These are phyloP conservation scores for Kryptolebias ocellatus DNA, from an alignment of 2,797 vertebrate species.

Conservation along the genomic window DNA sequence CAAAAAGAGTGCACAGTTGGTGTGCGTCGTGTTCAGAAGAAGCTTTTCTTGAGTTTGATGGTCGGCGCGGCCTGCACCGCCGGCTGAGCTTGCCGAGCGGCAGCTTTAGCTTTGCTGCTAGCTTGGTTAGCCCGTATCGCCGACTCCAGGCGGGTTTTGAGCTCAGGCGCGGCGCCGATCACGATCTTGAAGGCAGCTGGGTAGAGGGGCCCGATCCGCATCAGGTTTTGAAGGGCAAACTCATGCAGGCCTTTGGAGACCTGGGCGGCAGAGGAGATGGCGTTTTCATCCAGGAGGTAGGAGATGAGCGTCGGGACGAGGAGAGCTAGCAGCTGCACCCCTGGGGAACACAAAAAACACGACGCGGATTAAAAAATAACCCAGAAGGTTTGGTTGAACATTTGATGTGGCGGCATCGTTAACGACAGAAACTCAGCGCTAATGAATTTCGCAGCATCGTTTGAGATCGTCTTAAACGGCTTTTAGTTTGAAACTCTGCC, in stretches of 20 bases:
- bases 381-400: neutral
- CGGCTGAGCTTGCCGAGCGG: conserved; percentile 88
- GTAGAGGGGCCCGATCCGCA: conserved; percentile 96
- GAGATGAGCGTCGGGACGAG: conserved; percentile 95
- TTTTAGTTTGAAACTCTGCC: no score
- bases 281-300: conserved; percentile 93
- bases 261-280: conserved; percentile 86
- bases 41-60: conserved; percentile 98
- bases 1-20: conserved; percentile 24
- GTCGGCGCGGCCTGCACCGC: conserved; percentile 91
- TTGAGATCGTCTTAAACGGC: no score
- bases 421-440: no score
- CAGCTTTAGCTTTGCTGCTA: conserved; percentile 91
- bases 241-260: conserved; percentile 93
- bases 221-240: conserved; percentile 96
- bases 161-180: conserved; percentile 95
- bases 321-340: conserved; percentile 94
- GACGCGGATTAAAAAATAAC: neutral
- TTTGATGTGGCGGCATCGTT: no score
- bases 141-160: conserved; percentile 93
- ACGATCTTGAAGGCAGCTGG: conserved; percentile 96
- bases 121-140: conserved; percentile 95
- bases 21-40: conserved; percentile 85
- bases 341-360: conserved; percentile 69
- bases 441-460: no score